Conservation (phyloP, 2,797 vertebrate genomes). For the Eulemur coronatus region DNA sequence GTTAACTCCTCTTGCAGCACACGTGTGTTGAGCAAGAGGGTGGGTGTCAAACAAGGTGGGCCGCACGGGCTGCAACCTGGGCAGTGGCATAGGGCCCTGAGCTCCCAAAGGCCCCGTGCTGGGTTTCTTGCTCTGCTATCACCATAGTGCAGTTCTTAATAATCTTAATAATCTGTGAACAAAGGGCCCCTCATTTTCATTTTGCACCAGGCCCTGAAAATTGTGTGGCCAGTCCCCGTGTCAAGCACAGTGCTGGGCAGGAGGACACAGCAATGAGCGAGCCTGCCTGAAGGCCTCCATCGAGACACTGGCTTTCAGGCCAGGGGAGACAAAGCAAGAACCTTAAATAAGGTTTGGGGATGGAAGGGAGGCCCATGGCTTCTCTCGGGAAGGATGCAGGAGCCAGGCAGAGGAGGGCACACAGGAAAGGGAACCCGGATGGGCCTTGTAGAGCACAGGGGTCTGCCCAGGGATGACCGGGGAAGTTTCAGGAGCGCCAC, state of each 20-base stretch:
- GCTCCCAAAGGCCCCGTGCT: neutral
- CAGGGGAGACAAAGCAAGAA: neutral
- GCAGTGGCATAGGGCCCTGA: neutral
- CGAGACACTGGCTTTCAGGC: neutral
- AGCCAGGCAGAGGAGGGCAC: neutral
- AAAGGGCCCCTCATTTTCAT: neutral
- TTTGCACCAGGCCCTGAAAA: neutral
- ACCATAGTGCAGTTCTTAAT: neutral
- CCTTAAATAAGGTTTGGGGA: neutral
- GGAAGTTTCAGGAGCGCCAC: neutral
- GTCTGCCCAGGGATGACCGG: fast-evolving
- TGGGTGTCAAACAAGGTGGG: neutral
- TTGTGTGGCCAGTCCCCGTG: neutral
- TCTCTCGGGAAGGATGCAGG: neutral
- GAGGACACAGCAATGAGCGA: fast-evolving
- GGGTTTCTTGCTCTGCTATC: neutral
- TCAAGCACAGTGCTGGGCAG: neutral
- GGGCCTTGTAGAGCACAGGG: neutral
- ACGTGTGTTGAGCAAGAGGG: neutral
- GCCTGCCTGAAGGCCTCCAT: fast-evolving
- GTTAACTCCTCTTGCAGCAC: neutral
- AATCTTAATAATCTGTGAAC: neutral
- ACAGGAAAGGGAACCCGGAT: fast-evolving
- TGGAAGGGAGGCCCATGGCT: neutral
- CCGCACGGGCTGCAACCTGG: neutral